phyloP scores from a whole-genome alignment of 2,113 vertebrate species.

The Antechinus stuartii region DNA sequence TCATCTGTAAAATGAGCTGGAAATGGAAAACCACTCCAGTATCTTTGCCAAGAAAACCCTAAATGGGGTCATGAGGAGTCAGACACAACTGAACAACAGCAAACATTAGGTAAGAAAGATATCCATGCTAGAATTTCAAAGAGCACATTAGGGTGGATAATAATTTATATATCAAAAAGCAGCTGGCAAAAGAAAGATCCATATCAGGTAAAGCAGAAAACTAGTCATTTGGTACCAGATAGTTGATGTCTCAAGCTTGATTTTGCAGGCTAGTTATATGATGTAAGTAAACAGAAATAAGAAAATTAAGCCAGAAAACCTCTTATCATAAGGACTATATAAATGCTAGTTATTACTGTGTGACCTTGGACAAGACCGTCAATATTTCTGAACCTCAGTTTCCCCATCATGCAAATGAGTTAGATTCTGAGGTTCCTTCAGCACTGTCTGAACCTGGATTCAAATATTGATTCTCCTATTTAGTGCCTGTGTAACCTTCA shows the following conservation, averaged over 20 bases:
- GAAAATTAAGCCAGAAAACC: background rate
- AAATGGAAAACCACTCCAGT: background rate
- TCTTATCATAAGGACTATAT: background rate
- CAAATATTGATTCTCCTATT: background rate
- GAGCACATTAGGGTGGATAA: background rate
- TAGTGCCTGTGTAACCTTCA: background rate
- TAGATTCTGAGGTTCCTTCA: background rate
- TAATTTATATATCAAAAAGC: background rate
- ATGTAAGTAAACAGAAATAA: background rate
- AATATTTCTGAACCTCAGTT: background rate
- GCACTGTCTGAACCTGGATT: background rate
- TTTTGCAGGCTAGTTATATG: background rate
- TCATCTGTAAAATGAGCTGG: background rate
- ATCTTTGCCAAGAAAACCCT: background rate
- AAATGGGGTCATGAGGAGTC: background rate
- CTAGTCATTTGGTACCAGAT: background rate
- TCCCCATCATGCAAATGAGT: background rate
- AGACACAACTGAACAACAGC: background rate
- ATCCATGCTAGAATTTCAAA: background rate
- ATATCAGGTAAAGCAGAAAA: background rate
- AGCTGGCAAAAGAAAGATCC: background rate
- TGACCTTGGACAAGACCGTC: background rate
- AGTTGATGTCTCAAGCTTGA: background rate
- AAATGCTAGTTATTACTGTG: background rate
- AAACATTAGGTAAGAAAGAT: background rate